Percentiles rank a stretch among this genome's conserved stretches.
These are phyloP conservation scores for Sylvicola cinctus DNA, from an alignment of 2,888 invertebrate genomes.

Conservation along the genomic window DNA sequence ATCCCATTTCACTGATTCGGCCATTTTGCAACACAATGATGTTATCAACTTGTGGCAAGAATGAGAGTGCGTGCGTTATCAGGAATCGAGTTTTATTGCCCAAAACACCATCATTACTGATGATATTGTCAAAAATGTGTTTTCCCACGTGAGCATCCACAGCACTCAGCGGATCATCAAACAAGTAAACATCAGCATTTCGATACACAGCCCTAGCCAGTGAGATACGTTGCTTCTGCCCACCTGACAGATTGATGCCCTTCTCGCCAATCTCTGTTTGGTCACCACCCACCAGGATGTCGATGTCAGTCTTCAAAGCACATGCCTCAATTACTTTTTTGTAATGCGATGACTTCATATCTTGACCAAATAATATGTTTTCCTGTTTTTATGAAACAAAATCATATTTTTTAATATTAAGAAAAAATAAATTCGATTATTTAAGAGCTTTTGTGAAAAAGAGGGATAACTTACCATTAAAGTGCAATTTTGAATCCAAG, in stretches of 20 bases:
- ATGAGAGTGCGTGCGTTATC: constrained; percentile 90
- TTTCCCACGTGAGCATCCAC: constrained; percentile 96
- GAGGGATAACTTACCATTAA: too few species aligned
- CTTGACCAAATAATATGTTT: constrained; percentile 79
- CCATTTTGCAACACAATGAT: constrained; percentile 82
- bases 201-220: constrained; percentile 81
- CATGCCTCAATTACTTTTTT: constrained; percentile 71
- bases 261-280: constrained; percentile 97
- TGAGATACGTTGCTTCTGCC: constrained; percentile 73
- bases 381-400: too few species aligned
- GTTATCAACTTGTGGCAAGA: constrained; percentile 73
- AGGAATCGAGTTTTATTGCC: constrained; percentile 67
- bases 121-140: constrained; percentile 74
- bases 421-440: too few species aligned
- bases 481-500: constrained; percentile 96
- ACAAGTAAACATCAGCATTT: constrained; percentile 70
- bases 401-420: too few species aligned
- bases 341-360: constrained; percentile 48
- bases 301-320: constrained; percentile 77
- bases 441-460: too few species aligned
- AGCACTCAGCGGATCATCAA: constrained; percentile 92
- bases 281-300: constrained; percentile 89
- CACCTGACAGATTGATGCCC: constrained; percentile 35
- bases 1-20: constrained; percentile 69
- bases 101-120: constrained; percentile 58